Base-by-base conservation (phyloP, 2,113 vertebrate species). In the Lutjanus erythropterus region DNA sequence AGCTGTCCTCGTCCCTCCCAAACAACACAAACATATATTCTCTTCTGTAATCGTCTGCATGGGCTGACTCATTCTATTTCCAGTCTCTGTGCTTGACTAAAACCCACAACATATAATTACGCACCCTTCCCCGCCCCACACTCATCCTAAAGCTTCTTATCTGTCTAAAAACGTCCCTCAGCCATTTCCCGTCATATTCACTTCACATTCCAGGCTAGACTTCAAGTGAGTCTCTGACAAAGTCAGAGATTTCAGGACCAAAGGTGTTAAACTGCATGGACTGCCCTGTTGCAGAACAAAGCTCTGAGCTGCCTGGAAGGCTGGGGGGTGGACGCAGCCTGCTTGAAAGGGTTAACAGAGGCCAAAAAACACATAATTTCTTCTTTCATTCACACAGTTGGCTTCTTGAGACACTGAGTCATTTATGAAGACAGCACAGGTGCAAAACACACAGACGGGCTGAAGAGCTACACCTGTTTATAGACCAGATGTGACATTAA, bases 31-130 rank as follows among this genome's bases (percentile, higher is more conserved):
- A 75, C 70, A 86, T 8, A 25, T 66, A 27, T 60, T 35, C 78
- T 88, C 53, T 75, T 87, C 89, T 90, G 61, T 90, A 90, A 90
- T 91, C 74, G 83, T 74, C 78, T 60, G 27, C 52, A 21, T 37
- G 21, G 35, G 68, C 80, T 87, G 85, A 86, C 78, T 88, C 86
- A 78, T 80, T 58, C 64, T 59, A 19, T 87, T 88, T 85, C 71
- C 71, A 85, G 82, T 50, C 71, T 86, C 58, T 47, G 44, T 49
- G 72, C 41, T 46, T 72, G 73, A 73, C 68, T 89, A 69, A 78
- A 37, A 42, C 25, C 58, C 33, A 56, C 65, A 89, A 76, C 82
- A 60, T 85, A 9, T 91, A 58, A 89, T 89, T 89, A 87, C 14
- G 47, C 14, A 25, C 47, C 55, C 42, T 5, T 29, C 29, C 42